Base-by-base conservation (phyloP, 23 tunicate genomes). In the Halocynthia aurantium region DNA sequence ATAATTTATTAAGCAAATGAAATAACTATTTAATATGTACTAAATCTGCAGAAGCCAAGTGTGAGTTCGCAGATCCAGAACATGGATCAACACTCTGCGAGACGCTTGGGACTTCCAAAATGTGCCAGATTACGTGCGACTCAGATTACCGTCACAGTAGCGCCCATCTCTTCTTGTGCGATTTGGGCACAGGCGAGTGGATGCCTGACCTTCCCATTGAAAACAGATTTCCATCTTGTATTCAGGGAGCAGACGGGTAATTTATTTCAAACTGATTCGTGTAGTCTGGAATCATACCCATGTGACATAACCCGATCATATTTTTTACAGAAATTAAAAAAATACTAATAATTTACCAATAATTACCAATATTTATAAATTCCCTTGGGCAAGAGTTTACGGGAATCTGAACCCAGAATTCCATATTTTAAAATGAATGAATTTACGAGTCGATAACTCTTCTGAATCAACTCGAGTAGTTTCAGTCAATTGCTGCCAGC, bases 121-220 rank as follows among this genome's bases (percentile, higher is more conserved):
- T 92, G 53, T 92, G 98, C 57, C 82, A 86, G 21, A 75, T 92
- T 19, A 78, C 60, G 50, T 92, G 98, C 65, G 72, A 82, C 51
- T 84, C 81, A 51, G 98, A 92, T 8, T 92, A 69, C 77, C 91
- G 98, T 10, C 86, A 73, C 52, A 85, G 75, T 74, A 86, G 86
- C 81, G 76, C 98, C 18, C 98, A 86, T 70, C 22, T 85, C 69
- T 92, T 82, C 88, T 86, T 86, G 87, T 92, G 98, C 82, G 88
- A 92, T 71, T 49, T 86, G 62, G 72, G 83, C 7, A 85, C 70
- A 57, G 98, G 98, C 12, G 92, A 86, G 62, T 92, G 98, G 98
- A 82, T 88, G 11, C 98, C 98, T n/a, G 62, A 75, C 7, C 76
- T 92, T 44, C 98, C 98, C 5, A 52, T 57, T 62, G 67, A 61